Percentiles rank a stretch among this genome's conserved stretches.
Conservation (phyloP, 2,888 invertebrate genomes). For the Portevinia maculata region DNA sequence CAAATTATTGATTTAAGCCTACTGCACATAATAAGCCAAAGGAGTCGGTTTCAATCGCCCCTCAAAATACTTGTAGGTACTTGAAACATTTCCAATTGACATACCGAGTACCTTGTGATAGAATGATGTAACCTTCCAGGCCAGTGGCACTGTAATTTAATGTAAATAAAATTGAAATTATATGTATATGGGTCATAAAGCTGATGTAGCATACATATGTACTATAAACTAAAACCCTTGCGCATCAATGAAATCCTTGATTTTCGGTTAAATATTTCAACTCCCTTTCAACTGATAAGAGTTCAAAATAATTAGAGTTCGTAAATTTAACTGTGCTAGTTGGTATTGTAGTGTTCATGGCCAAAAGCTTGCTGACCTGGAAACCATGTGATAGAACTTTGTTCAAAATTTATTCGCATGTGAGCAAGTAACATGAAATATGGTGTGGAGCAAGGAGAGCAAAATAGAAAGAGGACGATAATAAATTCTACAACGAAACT, state of each 20-base stretch:
- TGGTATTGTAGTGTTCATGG: constrained; percentile 62
- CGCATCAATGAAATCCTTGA: constrained; percentile 19
- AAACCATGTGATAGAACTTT: constrained; percentile 71
- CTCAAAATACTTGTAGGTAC: too few species aligned
- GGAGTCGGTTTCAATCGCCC: too few species aligned
- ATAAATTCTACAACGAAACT: constrained; percentile 53
- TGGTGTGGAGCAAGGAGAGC: constrained; percentile 32
- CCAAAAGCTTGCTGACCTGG: constrained; percentile 71
- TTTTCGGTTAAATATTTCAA: constrained; percentile 56
- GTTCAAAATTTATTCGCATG: constrained; percentile 55
- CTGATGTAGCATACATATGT: constrained; percentile 5
- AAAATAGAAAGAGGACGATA: constrained; percentile 38
- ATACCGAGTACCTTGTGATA: not conserved
- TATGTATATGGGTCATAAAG: not conserved
- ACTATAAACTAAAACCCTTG: not conserved
- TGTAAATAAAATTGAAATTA: not conserved
- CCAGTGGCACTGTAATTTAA: not conserved
- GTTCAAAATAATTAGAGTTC: constrained; percentile 67
- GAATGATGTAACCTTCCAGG: not conserved
- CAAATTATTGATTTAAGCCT: too few species aligned
- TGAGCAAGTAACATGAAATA: constrained; percentile 53
- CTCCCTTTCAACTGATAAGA: constrained; percentile 58
- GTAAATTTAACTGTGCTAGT: constrained; percentile 62
- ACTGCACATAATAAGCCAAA: too few species aligned
- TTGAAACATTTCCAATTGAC: too few species aligned